phyloP scores from a whole-genome alignment of 2,797 vertebrate genomes.

The Pristis pectinata region DNA sequence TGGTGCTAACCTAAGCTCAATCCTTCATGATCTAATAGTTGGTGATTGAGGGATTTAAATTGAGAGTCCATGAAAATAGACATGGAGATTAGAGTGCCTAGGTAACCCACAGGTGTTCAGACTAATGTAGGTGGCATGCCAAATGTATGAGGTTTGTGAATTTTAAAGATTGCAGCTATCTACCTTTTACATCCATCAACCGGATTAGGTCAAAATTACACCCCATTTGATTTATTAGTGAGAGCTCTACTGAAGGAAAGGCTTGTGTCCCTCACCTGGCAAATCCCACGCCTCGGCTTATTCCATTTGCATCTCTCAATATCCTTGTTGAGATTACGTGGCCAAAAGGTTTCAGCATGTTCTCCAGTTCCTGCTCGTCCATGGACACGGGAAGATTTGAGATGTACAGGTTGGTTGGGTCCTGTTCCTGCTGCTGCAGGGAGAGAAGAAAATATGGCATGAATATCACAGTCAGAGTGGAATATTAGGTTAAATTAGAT shows the following conservation, averaged over 20 bases:
- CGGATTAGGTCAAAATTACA: background rate
- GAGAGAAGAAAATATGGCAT: constrained; percentile 43
- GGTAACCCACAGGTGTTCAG: no score
- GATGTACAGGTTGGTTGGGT: constrained; percentile 97
- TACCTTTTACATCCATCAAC: background rate
- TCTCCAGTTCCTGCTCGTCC: constrained; percentile 95
- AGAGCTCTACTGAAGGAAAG: background rate
- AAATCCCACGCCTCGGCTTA: constrained; percentile 96
- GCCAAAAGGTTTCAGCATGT: constrained; percentile 93
- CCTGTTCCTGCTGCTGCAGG: constrained; percentile 91
- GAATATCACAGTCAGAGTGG: background rate
- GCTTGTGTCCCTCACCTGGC: constrained; percentile 69
- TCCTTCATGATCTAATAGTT: background rate
- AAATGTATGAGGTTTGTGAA: no score
- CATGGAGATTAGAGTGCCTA: no score
- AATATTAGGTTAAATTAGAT: no score
- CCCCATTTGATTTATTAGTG: background rate
- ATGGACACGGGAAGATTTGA: constrained; percentile 94
- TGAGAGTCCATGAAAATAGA: no score
- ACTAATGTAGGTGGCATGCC: no score
- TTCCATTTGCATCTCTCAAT: constrained; percentile 89
- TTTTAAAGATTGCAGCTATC: no score
- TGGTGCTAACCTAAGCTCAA: background rate
- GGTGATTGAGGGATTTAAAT: background rate
- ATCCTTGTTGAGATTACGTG: constrained; percentile 97